A percentile compares a stretch with the other conserved stretches of the same genome.
Evolutionary conservation across 2,888 invertebrate genomes (phyloP).

Genomic region (Campoletis raptor): DNA sequence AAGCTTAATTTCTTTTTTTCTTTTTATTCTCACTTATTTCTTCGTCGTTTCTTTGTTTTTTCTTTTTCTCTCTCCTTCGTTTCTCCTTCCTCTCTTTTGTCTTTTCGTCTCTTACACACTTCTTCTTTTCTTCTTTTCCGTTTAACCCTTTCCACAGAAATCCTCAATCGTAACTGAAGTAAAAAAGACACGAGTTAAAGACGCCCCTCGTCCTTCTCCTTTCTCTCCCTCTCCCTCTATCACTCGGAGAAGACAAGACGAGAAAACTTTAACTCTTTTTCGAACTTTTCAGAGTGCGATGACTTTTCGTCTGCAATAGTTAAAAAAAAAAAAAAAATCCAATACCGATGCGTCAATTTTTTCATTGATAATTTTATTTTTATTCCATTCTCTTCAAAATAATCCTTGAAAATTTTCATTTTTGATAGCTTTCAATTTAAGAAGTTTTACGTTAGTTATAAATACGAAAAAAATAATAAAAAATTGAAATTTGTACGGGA

Average conservation of each 20-base stretch:
- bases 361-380: constrained; percentile 1
- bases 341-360: background rate
- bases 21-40: background rate
- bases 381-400: background rate
- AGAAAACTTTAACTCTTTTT: constrained; percentile 50
- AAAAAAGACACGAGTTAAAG: constrained; percentile 28
- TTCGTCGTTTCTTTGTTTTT: background rate
- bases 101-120: background rate
- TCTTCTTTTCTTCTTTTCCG: background rate
- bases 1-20: constrained; percentile 16
- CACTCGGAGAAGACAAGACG: constrained; percentile 39
- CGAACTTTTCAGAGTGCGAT: constrained; percentile 18
- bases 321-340: constrained; percentile 9
- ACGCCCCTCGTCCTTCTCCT: background rate
- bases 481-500: background rate
- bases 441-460: background rate
- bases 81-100: background rate
- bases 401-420: background rate
- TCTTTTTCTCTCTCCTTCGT: background rate
- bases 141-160: constrained; percentile 24
- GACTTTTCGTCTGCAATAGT: constrained; percentile 25
- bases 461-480: background rate
- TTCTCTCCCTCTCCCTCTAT: background rate
- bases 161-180: constrained; percentile 15
- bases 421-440: background rate